Conservation (phyloP, 2,797 vertebrate species). For the Nasua narica region DNA sequence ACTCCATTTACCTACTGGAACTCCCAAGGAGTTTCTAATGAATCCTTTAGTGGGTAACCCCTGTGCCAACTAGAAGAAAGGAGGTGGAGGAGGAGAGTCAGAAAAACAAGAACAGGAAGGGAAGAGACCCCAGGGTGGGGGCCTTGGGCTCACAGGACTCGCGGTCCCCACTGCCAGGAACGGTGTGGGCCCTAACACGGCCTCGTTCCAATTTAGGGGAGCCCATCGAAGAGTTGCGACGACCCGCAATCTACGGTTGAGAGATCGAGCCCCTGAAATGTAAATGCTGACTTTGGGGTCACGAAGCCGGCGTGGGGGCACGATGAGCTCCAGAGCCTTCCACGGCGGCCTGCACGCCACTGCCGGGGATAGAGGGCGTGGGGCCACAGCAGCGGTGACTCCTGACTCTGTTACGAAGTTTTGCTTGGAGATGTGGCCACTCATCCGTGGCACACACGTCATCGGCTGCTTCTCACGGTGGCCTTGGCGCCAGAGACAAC, state of each 20-base stretch:
- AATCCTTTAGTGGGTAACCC: neutral
- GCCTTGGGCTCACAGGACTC: fast-evolving
- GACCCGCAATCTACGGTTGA: neutral
- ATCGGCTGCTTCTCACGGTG: fast-evolving
- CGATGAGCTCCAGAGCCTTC: neutral
- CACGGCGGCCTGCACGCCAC: fast-evolving
- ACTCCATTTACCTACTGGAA: neutral
- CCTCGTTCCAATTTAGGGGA: too few relatives aligned
- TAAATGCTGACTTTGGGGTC: neutral
- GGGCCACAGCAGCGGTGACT: neutral
- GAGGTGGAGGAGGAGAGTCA: neutral
- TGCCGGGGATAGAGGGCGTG: fast-evolving
- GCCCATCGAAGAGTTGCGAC: fast-evolving
- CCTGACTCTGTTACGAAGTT: fast-evolving
- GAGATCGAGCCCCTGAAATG: neutral
- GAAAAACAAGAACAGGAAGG: neutral
- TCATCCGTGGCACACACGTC: fast-evolving
- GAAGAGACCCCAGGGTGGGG: neutral
- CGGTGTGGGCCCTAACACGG: fast-evolving
- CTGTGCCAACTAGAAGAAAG: fast-evolving
- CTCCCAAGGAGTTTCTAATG: neutral
- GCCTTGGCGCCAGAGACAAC: fast-evolving
- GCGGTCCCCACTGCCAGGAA: fast-evolving
- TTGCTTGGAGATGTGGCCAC: fast-evolving
- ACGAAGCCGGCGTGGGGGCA: neutral